These are phyloP conservation scores for Mya arenaria DNA, from an alignment of 1,140 invertebrate genomes.

Conservation along the genomic window DNA sequence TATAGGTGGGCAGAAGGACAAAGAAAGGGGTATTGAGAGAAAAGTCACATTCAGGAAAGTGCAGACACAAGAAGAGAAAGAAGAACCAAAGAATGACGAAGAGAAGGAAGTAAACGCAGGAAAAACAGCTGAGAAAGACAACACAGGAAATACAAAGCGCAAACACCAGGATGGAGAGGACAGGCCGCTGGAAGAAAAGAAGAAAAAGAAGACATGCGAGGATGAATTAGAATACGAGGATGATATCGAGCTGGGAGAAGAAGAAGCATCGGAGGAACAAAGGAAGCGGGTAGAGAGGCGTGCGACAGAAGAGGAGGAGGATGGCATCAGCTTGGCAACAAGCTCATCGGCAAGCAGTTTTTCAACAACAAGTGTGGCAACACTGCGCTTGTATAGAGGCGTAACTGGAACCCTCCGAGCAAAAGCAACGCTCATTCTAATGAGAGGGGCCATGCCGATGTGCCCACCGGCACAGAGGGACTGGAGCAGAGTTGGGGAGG, in stretches of 20 bases:
- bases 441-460: not conserved
- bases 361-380: too few relatives aligned
- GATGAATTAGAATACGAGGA: not conserved
- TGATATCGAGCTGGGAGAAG: not conserved
- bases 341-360: too few relatives aligned
- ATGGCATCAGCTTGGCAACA: not conserved
- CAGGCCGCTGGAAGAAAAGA: not conserved
- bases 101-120: not conserved
- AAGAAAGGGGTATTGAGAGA: not conserved
- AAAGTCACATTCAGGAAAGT: not conserved
- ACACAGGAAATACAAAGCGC: too few relatives aligned
- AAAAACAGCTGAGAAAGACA: too few relatives aligned
- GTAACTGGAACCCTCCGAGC: too few relatives aligned
- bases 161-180: not conserved
- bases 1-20: not conserved
- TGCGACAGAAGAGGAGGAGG: not conserved
- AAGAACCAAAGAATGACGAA: not conserved
- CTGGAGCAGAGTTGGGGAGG: not conserved
- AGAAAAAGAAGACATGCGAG: not conserved
- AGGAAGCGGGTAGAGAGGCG: not conserved
- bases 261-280: not conserved
- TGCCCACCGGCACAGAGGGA: slow-evolving; percentile 9
- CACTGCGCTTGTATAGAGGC: too few relatives aligned
- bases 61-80: not conserved
- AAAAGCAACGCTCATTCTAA: not conserved